Base-by-base conservation (phyloP, 2,888 invertebrate species). In the Abrostola tripartita region DNA sequence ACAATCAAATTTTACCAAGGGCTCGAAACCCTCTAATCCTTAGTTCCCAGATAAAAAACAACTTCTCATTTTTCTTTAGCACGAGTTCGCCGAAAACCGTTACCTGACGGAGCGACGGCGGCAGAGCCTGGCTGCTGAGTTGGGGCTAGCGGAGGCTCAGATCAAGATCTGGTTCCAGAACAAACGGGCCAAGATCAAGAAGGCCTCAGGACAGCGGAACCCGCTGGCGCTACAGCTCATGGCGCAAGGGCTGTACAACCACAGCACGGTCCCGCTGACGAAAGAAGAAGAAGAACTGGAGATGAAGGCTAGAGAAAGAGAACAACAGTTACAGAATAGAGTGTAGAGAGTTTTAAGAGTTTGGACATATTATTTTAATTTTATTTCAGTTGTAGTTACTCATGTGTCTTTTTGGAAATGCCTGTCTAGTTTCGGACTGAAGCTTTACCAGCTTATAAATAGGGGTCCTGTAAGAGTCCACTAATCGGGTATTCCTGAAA, bases 91-190 rank as follows among this genome's bases (percentile, higher is more conserved):
- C 37, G 98, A 98, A 89, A 98, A 98, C 95, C 97, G 98, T 81
- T 98, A 99, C 95, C 95, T 99, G 82, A 99, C 99, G 0, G 99
- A 99, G 90, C 96, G 98, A 67, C 95, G 99, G 76, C 95, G 99
- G 51, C 98, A 98, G 88, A 97, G 98, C 75, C 94, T 99, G 69
- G 98, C 99, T n/a, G 95, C 97, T 5, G 98, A 99, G 84, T 95
- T 99, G 65, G 98, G 98, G 0, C 95, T 99, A 67, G 99, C 99
- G 82, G 99, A 99, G 90, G 98, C 98, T 0, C 99, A 99, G 94
- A 99, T 98, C 88, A 99, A 99, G 95, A 98, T 99, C 90, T 99
- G 98, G 98, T 98, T 98, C 95, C 98, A 99, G 95, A 99, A 99
- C 94, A 99, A 99, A 90, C 95, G 99, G 12, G 99, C 99, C 72